These are phyloP conservation scores for Drosophila rellima DNA, from an alignment of 2,888 invertebrate genomes.

Conservation along the genomic window DNA sequence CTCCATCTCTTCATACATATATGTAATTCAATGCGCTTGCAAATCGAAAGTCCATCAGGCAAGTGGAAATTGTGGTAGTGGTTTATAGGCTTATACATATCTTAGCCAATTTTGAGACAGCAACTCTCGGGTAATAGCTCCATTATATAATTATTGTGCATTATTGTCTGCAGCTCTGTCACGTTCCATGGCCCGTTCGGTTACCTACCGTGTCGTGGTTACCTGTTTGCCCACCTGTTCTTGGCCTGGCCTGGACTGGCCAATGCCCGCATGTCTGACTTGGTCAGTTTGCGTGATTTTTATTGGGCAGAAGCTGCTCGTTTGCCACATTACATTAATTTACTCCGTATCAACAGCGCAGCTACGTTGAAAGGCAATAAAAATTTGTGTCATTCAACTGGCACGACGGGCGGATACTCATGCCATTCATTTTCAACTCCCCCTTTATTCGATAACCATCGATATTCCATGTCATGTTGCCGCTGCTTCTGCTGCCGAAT, in stretches of 20 bases:
- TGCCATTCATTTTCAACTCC: neutral
- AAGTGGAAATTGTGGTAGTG: slow-evolving; percentile 65
- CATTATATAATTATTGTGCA: slow-evolving; percentile 78
- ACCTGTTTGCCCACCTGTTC: slow-evolving; percentile 10
- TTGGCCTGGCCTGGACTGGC: slow-evolving; percentile 1
- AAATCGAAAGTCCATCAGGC: slow-evolving; percentile 72
- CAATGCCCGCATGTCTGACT: slow-evolving; percentile 16
- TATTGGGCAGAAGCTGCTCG: slow-evolving; percentile 47
- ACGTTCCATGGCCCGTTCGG: slow-evolving; percentile 28
- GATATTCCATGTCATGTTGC: slow-evolving; percentile 31
- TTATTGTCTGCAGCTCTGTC: slow-evolving; percentile 63
- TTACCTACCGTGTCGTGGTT: slow-evolving; percentile 11
- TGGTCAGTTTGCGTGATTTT: slow-evolving; percentile 47
- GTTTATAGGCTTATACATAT: slow-evolving; percentile 55
- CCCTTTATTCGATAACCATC: slow-evolving; percentile 31
- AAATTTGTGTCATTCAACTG: slow-evolving; percentile 79
- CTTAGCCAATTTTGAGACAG: slow-evolving; percentile 60
- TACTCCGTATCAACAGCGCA: slow-evolving; percentile 46
- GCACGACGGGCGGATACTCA: slow-evolving; percentile 25
- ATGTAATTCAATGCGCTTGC: slow-evolving; percentile 54
- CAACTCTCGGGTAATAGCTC: slow-evolving; percentile 64
- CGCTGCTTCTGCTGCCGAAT: slow-evolving; percentile 18
- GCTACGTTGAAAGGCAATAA: slow-evolving; percentile 73
- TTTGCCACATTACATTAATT: slow-evolving; percentile 65
- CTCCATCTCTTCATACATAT: slow-evolving; percentile 13